Base-by-base conservation (phyloP, 1,140 invertebrate species). In the Cydia pomonella region DNA sequence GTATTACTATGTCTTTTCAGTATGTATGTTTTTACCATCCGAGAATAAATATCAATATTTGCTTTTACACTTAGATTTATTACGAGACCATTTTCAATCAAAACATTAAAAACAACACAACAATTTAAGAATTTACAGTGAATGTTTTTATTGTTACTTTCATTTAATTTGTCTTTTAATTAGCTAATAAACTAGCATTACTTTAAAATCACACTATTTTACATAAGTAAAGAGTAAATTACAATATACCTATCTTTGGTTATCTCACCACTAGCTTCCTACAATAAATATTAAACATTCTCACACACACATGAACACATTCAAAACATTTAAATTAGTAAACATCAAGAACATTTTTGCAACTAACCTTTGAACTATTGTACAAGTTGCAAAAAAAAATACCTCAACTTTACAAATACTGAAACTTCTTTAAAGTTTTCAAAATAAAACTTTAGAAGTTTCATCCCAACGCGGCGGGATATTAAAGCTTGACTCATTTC, bases 401-500 rank as follows among this genome's bases (percentile, higher is more conserved):
- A 53, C 50, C 50, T 7, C 6, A 18, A 59, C 9, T 59, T 53
- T 23, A 59, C 53, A 59, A 59, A 23, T 12, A 7, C 6, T 50
- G 47, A n/a, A 44, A 44, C 47, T 50, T 50, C n/a, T n/a, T 50
- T n/a, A 50, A 50, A 50, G 41, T 50, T 59, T 59, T 59, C 53
- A 23, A 59, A 59, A 59, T 59, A 23, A 59, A 59, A 59, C n/a
- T 59, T 59, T 1, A 23, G 53, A 59, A 50, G 47, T n/a, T 18
- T 12, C n/a, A 18, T 12, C 16, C 47, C 16, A 18, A 50, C n/a
- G 10, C 10, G 53, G 53, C 53, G 21, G 18, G 53, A 59, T 3
- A 23, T 23, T 59, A 53, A 53, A 53, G 50, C 50, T 23, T 59
- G 21, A 59, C 53, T 59, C 53, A 12, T 9, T 53, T 53, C 21